Percentiles rank a stretch among this genome's conserved stretches.
These are phyloP conservation scores for Cyanistes caeruleus DNA, from an alignment of 2,113 vertebrate genomes.

Conservation along the genomic window DNA sequence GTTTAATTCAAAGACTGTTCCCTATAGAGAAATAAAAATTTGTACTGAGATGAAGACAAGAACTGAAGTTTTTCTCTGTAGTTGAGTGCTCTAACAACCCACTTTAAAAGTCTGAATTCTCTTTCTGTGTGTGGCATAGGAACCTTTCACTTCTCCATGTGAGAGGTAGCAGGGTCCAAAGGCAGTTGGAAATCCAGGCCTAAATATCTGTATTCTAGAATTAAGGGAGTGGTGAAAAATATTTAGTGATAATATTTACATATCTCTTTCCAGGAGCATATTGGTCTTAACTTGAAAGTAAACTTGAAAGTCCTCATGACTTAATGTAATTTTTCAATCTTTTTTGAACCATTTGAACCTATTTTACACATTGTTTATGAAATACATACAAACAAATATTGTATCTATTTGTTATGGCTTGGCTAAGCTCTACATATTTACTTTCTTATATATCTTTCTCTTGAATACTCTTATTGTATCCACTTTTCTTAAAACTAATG, in stretches of 20 bases:
- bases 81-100: neutral
- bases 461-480: neutral
- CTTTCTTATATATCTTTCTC: neutral
- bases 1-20: neutral
- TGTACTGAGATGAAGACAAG: neutral
- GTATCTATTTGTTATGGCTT: neutral
- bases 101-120: neutral
- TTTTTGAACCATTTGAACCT: neutral
- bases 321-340: neutral
- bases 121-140: neutral
- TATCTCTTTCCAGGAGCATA: neutral
- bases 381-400: neutral
- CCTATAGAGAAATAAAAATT: neutral
- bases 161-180: neutral
- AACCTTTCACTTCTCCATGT: neutral
- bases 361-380: neutral
- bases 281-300: neutral
- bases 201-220: neutral
- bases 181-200: neutral
- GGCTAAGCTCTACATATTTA: neutral
- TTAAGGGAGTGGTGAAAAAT: neutral
- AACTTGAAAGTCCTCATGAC: neutral
- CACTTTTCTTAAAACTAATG: neutral
- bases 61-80: neutral
- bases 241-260: neutral